These are phyloP conservation scores for Imbricaverruca yamaguchii DNA, from an alignment of 2,888 invertebrate species.

Conservation along the genomic window DNA sequence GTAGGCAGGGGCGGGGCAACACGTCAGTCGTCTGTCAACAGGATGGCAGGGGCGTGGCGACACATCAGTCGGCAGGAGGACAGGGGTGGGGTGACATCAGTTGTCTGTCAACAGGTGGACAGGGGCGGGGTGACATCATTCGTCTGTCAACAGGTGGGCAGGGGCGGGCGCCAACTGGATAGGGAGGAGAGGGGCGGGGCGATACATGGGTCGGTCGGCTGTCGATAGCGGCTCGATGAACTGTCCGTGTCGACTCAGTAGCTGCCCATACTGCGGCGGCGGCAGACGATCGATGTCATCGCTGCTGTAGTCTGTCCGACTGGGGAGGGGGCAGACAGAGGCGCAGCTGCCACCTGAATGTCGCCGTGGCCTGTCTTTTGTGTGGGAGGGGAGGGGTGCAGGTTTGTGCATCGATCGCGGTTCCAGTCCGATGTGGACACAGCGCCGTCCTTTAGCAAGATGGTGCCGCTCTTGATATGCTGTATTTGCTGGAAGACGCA, in stretches of 20 bases:
- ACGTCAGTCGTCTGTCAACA: background rate
- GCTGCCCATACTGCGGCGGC: conserved; percentile 4
- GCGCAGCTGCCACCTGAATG: too few species aligned
- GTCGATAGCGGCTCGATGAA: conserved; percentile 15
- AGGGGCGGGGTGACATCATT: too few species aligned
- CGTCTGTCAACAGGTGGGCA: too few species aligned
- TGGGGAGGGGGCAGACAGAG: too few species aligned
- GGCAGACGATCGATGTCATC: background rate
- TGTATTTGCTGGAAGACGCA: too few species aligned
- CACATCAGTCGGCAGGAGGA: background rate
- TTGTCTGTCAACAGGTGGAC: background rate
- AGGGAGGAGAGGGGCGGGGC: background rate
- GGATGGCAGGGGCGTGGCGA: background rate
- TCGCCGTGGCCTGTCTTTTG: too few species aligned
- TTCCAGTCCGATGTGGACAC: too few species aligned
- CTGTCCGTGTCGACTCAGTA: background rate
- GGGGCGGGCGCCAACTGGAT: background rate
- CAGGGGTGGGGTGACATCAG: background rate
- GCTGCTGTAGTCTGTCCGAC: too few species aligned
- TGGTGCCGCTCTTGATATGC: too few species aligned
- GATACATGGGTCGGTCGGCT: background rate
- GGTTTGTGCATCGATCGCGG: too few species aligned
- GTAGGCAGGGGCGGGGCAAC: background rate
- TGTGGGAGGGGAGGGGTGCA: too few species aligned
- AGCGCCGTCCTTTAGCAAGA: too few species aligned